Base-by-base conservation (phyloP, 2,113 vertebrate species). In the Tragulus kanchil region DNA sequence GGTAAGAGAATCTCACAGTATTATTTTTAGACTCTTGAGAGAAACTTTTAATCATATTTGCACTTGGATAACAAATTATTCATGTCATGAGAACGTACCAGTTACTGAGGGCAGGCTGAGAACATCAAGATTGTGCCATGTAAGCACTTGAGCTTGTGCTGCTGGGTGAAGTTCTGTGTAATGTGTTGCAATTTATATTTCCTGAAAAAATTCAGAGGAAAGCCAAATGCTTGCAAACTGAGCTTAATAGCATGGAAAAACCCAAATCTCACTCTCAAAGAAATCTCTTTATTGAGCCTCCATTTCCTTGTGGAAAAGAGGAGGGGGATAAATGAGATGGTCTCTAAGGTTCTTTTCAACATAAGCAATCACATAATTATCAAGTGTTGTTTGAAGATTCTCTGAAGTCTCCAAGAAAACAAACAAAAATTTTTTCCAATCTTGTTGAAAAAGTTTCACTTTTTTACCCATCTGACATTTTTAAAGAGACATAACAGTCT, bases 131-230 rank as follows among this genome's bases (percentile, higher is more conserved):
- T 8, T 75, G 36, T 78, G 58, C 54, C 58, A 0, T 25, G 54
- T 45, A 54, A 94, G 85, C 28, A 28, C 54, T 93, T 83, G 58
- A 77, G 15, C 45, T 87, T 56, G 12, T 42, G 59, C 23, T 78
- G 4, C 61, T 56, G 86, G 65, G 42, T 3, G 31, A 89, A 11
- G 12, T 31, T 85, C 26, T 85, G 77, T 65, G 42, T n/a, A 90
- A 78, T 19, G 31, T 71, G n/a, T 36, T 52, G 42, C 77, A 36
- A 28, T 88, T 96, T 58, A 82, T 54, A 25, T 79, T 86, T 91
- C 61, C 59, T 77, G 28, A 9, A 93, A 67, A 61, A 95, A 77
- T 58, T n/a, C 58, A 85, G 28, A 85, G 3, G 64, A 93, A 95
- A 95, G 62, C 85, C 79, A 73, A 23, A 65, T 26, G 58, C 58